Evolutionary conservation across 2,113 vertebrate genomes (phyloP).

Genomic region (Crypturellus undulatus): DNA sequence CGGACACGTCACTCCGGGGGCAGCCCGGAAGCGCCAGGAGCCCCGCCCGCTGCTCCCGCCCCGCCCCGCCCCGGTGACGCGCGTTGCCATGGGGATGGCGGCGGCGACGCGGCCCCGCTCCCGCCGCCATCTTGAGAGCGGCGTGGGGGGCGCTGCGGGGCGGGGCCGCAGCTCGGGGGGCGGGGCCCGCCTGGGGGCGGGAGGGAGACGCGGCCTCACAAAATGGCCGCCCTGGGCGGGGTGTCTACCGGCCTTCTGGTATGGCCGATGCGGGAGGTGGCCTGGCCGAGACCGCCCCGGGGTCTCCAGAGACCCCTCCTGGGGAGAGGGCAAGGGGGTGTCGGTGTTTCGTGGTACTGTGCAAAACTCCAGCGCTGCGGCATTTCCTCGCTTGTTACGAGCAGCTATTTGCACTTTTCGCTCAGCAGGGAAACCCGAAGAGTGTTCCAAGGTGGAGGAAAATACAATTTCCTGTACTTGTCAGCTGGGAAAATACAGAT

Average conservation of each 20-base stretch:
- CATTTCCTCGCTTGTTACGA: not conserved
- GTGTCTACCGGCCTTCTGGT: too few species aligned
- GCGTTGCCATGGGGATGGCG: conserved; percentile 18
- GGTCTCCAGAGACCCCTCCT: rapidly evolving
- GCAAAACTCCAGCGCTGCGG: rapidly evolving
- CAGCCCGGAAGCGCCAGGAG: not conserved
- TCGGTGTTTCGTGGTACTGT: not conserved
- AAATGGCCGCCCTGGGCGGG: too few species aligned
- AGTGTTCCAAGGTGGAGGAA: not conserved
- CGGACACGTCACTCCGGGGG: conserved; percentile 6
- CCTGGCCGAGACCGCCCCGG: rapidly evolving
- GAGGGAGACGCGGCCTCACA: too few species aligned
- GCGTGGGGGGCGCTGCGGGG: rapidly evolving
- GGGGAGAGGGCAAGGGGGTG: too few species aligned
- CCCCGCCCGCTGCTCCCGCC: not conserved
- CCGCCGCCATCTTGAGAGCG: not conserved
- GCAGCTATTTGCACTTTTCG: not conserved
- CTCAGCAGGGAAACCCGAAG: not conserved
- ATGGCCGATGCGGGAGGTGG: not conserved
- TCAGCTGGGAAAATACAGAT: not conserved
- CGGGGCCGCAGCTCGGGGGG: too few species aligned
- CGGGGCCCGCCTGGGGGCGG: too few species aligned
- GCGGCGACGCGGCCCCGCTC: too few species aligned
- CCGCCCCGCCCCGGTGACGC: not conserved
- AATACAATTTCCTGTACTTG: not conserved